These are phyloP conservation scores for Hemitrygon akajei DNA, from an alignment of 2,797 vertebrate genomes.

Conservation along the genomic window DNA sequence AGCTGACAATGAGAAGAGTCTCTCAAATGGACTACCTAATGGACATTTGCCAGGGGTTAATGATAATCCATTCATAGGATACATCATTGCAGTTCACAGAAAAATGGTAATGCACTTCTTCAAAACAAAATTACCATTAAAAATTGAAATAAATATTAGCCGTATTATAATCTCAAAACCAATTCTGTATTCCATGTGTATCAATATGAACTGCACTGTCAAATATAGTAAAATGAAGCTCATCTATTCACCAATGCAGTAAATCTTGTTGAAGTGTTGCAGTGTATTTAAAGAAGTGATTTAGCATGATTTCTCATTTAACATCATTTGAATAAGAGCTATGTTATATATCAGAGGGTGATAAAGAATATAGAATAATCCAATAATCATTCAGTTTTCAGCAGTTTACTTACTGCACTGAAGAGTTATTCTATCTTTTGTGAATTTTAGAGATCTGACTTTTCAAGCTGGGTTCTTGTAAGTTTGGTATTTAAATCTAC, in stretches of 20 bases:
- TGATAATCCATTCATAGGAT: constrained; percentile 84
- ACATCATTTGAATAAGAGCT: not conserved
- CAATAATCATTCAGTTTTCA: not conserved
- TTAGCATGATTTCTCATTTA: not conserved
- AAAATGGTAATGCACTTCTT: constrained; percentile 78
- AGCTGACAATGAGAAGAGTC: constrained; percentile 59
- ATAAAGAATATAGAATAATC: not conserved
- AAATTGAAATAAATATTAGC: not conserved
- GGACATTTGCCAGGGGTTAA: constrained; percentile 68
- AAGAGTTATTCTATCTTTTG: not conserved
- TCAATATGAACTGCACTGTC: not conserved
- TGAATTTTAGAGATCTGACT: not conserved
- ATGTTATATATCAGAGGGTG: not conserved
- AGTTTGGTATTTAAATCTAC: not conserved
- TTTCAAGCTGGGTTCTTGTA: not conserved
- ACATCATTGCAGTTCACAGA: constrained; percentile 95
- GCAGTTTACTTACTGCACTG: not conserved
- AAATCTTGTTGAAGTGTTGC: not conserved
- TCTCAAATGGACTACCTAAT: constrained; percentile 68
- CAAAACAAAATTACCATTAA: not conserved
- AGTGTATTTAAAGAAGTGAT: not conserved
- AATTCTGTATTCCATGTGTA: not conserved
- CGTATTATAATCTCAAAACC: not conserved
- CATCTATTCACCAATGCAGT: not conserved
- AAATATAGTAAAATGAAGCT: not conserved